A percentile compares a stretch with the other conserved stretches of the same genome.
Evolutionary conservation across 2,113 vertebrate genomes (phyloP).

Genomic region (Onychostruthus taczanowskii): DNA sequence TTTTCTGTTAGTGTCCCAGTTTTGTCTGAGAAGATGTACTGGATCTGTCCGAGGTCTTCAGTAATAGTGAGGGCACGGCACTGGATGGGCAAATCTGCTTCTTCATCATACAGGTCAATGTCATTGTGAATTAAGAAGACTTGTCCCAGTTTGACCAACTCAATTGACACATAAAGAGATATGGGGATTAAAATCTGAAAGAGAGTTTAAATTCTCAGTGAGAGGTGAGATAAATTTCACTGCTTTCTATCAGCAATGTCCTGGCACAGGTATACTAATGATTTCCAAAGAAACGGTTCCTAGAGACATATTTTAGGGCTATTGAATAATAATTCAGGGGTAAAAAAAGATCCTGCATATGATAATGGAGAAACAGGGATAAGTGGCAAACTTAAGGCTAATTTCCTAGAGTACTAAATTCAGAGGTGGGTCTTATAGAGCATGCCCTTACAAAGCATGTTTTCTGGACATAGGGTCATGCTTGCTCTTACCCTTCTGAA

Average conservation of each 20-base stretch:
- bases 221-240: neutral
- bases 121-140: slow-evolving; percentile 80
- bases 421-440: neutral
- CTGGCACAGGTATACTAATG: neutral
- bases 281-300: neutral
- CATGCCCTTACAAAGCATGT: neutral
- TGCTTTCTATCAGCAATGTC: neutral
- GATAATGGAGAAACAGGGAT: neutral
- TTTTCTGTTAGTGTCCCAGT: slow-evolving; percentile 83
- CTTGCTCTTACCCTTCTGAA: neutral
- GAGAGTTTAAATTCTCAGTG: slow-evolving; percentile 4
- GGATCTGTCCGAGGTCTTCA: slow-evolving; percentile 82
- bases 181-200: slow-evolving; percentile 81
- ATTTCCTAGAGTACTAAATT: neutral
- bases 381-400: neutral
- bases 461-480: neutral
- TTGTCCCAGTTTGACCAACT: slow-evolving; percentile 79
- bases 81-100: slow-evolving; percentile 69
- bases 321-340: neutral
- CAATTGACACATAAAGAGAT: slow-evolving; percentile 81
- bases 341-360: neutral
- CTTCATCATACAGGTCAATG: slow-evolving; percentile 78
- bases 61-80: slow-evolving; percentile 79
- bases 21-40: slow-evolving; percentile 83
- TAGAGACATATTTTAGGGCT: neutral